Base-by-base conservation (phyloP, 2,797 vertebrate genomes). In the Coreius guichenoti region DNA sequence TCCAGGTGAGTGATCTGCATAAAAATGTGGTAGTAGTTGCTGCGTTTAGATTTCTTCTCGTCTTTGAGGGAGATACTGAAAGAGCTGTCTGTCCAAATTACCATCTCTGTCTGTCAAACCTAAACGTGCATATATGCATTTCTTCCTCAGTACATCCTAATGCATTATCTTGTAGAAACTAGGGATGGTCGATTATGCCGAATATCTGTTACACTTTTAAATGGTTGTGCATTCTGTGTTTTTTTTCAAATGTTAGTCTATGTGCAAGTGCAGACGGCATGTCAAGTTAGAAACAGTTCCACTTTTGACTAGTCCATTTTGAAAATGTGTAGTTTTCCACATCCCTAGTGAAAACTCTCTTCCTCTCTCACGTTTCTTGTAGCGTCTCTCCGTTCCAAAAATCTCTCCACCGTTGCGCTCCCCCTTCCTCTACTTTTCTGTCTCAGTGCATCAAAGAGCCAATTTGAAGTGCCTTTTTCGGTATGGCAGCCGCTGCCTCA, bases 401-500 rank as follows among this genome's bases (percentile, higher is more conserved):
- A 69, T 83, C 76, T 31, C 45, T 68, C 70, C 31, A 36, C n/a
- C 17, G 21, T 39, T 45, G 43, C n/a, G 2, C 80, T 39, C 17
- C 23, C 31, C 67, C 39, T 61, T 77, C 31, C 39, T 82, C 85
- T 82, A 72, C 79, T 72, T 81, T 84, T 75, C 70, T 78, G 47
- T 67, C 36, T 87, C 75, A 79, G 47, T 84, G 81, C 68, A 68
- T 81, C 78, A 82, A 76, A 83, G 80, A 47, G 54, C 73, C 78
- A 73, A 63, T 67, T 81, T 82, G 72, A 82, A 70, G 65, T 65
- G 83, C 77, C 69, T 75, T 76, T 70, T 63, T 69, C 26, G 65
- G 74, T 61, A 82, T 82, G 73, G 75, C 81, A 77, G 68, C 29
- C 73, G 12, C 54, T 65, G 75, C 85, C 73, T 72, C 61, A 0